These are phyloP conservation scores for Mormyrus proboscirostris DNA, from an alignment of 2,797 vertebrate genomes.

Conservation along the genomic window DNA sequence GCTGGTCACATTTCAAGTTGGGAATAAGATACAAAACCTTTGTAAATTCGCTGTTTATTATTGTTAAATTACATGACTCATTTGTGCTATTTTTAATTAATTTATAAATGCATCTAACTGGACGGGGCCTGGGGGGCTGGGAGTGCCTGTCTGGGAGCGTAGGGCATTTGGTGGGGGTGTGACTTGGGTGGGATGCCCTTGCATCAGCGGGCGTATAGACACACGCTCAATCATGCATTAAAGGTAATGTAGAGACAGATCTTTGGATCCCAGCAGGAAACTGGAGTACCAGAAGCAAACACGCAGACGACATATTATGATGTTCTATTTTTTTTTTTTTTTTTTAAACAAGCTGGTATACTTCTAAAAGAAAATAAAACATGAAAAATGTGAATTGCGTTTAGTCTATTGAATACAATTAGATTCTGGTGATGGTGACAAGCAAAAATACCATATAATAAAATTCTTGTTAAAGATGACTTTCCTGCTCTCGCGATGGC, in stretches of 20 bases:
- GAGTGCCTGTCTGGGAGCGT: not conserved
- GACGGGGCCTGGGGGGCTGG: not conserved
- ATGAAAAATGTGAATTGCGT: not conserved
- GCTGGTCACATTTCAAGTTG: not conserved
- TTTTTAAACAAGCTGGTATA: not conserved
- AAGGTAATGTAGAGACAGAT: not conserved
- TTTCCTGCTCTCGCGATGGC: not conserved
- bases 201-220: not conserved
- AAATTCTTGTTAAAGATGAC: not conserved
- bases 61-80: not conserved
- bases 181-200: not conserved
- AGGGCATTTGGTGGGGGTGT: not conserved
- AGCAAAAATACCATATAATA: not conserved
- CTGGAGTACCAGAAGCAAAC: not conserved
- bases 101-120: not conserved
- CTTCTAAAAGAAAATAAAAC: not conserved
- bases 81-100: not conserved
- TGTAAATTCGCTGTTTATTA: not conserved
- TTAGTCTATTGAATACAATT: not conserved
- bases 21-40: not conserved
- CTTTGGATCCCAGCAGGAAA: not conserved
- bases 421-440: not conserved
- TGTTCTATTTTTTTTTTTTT: not conserved
- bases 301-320: not conserved
- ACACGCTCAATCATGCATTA: not conserved